Evolutionary conservation across 2,888 invertebrate genomes (phyloP), one percentile per base, ranked within the genome.

Genomic region (Labia minor): DNA sequence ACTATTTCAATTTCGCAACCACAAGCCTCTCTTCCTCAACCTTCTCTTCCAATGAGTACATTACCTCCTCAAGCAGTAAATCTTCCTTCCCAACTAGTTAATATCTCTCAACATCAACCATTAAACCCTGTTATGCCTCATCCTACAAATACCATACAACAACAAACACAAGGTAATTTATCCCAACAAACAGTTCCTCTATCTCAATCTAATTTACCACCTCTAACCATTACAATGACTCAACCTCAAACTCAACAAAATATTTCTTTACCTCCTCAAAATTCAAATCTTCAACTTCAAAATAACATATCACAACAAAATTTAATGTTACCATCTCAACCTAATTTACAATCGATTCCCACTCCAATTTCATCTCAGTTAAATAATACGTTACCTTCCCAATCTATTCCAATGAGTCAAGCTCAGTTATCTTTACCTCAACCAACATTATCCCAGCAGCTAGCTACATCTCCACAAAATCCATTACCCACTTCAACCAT

Each of bases 31-130:
- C 72, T 72, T 18, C 70, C 71, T 21, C 72, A 70, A 21, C 71
- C 69, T 20, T n/a, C 67, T 26, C 67, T 71, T 67, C 63, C 69
- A 49, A 72, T 74, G n/a, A 76, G 77, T 63, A 72, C 72, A 16
- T 76, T 76, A 61, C 76, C 76, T 67, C 77, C 76, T 69, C 75
- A 76, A 0, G 78, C 78, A 66, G 74, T 73, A 16, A 71, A 75
- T 63, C 72, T 72, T 33, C 71, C 77, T 1, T 76, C 77, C 61
- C 79, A 80, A 69, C 76, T 76, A 61, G 14, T 49, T 49, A 10
- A 4, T 8, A 73, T 75, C 62, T 73, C 74, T 20, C 75, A 77
- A 63, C 77, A 75, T 61, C 76, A 75, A 21, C 19, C 10, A 76
- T 63, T 18, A 77, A 66, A 77, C 74, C 69, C 73, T 73, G 76